phyloP scores from a whole-genome alignment of 2,888 invertebrate genomes.

The Catocala sponsa region DNA sequence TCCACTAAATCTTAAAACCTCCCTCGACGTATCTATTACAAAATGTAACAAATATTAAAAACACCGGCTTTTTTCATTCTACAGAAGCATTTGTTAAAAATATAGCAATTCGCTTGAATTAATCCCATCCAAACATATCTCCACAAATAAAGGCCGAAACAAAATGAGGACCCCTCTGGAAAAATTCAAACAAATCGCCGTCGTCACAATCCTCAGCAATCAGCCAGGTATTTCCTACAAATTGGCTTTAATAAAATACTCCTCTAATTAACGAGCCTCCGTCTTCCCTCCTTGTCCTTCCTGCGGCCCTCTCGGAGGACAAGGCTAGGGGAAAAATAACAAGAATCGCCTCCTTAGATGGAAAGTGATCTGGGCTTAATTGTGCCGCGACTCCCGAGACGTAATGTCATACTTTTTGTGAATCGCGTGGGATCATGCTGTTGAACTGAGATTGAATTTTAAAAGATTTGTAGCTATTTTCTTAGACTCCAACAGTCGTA shows the following conservation, averaged over 20 bases:
- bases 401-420: conserved; percentile 31
- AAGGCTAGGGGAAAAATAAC: conserved; percentile 74
- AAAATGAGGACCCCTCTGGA: conserved; percentile 51
- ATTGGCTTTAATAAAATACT: conserved; percentile 85
- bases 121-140: conserved; percentile 14
- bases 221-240: conserved; percentile 83
- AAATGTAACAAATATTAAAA: background rate
- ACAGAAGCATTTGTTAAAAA: background rate
- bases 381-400: conserved; percentile 55
- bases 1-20: too few species aligned
- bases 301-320: conserved; percentile 35
- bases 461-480: conserved; percentile 9
- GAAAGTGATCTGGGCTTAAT: conserved; percentile 78
- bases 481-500: background rate
- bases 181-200: conserved; percentile 68
- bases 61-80: background rate
- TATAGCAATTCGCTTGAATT: conserved; percentile 5
- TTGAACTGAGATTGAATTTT: conserved; percentile 32
- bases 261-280: conserved; percentile 78
- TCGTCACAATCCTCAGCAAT: conserved; percentile 61
- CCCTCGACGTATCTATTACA: too few species aligned
- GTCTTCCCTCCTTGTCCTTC: conserved; percentile 24
- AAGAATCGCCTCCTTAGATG: conserved; percentile 80
- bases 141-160: conserved; percentile 39
- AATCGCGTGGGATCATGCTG: conserved; percentile 31